Evolutionary conservation across 2,888 invertebrate genomes (phyloP), one percentile per base, ranked within the genome.

Genomic region (Crioceris asparagi): DNA sequence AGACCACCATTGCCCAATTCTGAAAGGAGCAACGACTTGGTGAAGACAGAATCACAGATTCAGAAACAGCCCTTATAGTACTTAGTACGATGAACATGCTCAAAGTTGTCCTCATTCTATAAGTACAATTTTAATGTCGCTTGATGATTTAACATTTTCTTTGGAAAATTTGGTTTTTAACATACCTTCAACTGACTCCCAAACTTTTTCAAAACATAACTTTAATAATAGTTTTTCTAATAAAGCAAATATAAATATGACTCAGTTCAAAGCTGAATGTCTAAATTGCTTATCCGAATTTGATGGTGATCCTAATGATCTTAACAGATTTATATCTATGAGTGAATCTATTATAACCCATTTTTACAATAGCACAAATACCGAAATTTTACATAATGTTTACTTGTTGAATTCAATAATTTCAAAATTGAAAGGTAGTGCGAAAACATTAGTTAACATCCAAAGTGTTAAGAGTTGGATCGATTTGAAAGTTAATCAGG

Each of bases 341-440:
- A 27, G 39, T 17, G 35, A 39, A 10, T 19, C 14, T n/a, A 6
- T 39, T 7, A 35, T 35, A 14, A 32, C n/a, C 4, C 26, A 14
- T 35, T 39, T 39, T 36, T 32, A 34, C 14, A 30, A 44, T 25
- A 17, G 2, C n/a, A 17, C 23, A n/a, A 35, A 43, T 29, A 34
- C 36, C 27, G 17, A n/a, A 16, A 26, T 10, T 32, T 40, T 43
- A 18, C 36, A 41, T 34, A 44, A 45, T 29, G 29, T 21, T 7
- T 42, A 32, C 33, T 18, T 44, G 12, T 32, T 41, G 31, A 38
- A 44, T 33, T 45, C 35, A 12, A 16, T 38, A 3, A 29, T 38
- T 12, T n/a, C 18, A 1, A 42, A 40, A 36, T 17, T 42, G 15
- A 36, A n/a, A 27, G 36, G 36, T 10, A 37, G 32, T 37, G 39